Evolutionary conservation across 2,888 invertebrate genomes (phyloP).

Genomic region (Apotomis turbidana): DNA sequence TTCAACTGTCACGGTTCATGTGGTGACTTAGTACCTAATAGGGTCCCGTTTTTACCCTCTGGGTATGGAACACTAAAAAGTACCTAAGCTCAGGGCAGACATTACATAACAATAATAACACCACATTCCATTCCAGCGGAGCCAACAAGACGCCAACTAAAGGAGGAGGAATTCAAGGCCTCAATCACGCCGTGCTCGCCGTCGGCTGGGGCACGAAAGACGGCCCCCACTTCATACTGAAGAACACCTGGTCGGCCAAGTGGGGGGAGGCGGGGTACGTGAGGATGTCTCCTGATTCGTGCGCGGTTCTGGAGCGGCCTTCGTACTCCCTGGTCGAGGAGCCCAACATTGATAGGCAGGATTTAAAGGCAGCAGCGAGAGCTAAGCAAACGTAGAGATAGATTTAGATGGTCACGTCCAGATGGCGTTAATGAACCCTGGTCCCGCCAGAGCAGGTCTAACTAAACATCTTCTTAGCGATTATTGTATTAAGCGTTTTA

Average conservation of each 20-base stretch:
- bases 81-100: too few species aligned
- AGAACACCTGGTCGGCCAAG: slow-evolving; percentile 20
- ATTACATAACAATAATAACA: too few species aligned
- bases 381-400: neutral
- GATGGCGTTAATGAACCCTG: too few species aligned
- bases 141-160: slow-evolving; percentile 1
- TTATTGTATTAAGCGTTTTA: too few species aligned
- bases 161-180: too few species aligned
- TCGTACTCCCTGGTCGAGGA: slow-evolving; percentile 9
- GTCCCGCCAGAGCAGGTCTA: too few species aligned
- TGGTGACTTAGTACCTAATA: too few species aligned
- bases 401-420: too few species aligned
- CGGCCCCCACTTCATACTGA: slow-evolving; percentile 26
- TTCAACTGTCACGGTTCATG: too few species aligned
- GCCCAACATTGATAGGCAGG: slow-evolving; percentile 15
- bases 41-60: too few species aligned
- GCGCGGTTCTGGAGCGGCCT: slow-evolving; percentile 11
- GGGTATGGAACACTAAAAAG: too few species aligned
- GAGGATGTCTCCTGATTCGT: slow-evolving; percentile 17
- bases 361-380: slow-evolving; percentile 14
- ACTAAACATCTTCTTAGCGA: too few species aligned
- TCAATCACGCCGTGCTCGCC: slow-evolving; percentile 36
- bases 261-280: slow-evolving; percentile 23
- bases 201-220: slow-evolving; percentile 35
- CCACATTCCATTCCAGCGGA: slow-evolving; percentile 2